phyloP scores from a whole-genome alignment of 2,113 vertebrate species.

The Ciconia boyciana region DNA sequence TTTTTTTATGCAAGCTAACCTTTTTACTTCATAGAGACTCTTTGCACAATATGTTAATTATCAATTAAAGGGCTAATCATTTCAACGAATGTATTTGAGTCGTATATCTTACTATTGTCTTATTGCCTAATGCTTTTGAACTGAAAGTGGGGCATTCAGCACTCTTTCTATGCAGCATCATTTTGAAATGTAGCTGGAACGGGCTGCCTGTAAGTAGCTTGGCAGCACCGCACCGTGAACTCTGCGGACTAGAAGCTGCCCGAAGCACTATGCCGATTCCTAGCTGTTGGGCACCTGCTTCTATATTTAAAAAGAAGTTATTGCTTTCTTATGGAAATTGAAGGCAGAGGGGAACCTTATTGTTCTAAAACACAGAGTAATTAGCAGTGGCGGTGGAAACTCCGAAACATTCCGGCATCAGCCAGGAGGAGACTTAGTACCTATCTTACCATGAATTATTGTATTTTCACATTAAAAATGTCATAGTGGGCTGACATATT shows the following conservation, averaged over 20 bases:
- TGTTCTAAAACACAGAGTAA: not conserved
- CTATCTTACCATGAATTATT: fast-evolving
- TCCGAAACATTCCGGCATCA: not conserved
- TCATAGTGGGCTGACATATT: fast-evolving
- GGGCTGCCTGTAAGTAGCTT: not conserved
- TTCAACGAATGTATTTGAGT: not conserved
- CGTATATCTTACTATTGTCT: not conserved
- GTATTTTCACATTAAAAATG: not conserved
- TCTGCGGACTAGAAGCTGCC: not conserved
- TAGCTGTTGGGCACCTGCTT: not conserved
- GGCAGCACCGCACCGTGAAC: not conserved
- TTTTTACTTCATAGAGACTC: not conserved
- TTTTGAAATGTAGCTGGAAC: not conserved
- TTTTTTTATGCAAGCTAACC: not conserved
- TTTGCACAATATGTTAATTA: not conserved
- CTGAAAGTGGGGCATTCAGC: not conserved
- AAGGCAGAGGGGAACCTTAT: not conserved
- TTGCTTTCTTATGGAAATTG: not conserved
- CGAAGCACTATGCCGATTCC: not conserved
- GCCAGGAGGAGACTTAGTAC: not conserved
- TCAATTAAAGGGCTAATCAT: not conserved
- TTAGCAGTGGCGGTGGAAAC: not conserved
- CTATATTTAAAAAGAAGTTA: not conserved
- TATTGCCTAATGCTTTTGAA: not conserved
- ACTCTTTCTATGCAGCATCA: not conserved